Evolutionary conservation across 2,888 invertebrate species (phyloP).

Genomic region (Andricus quercusramuli): DNA sequence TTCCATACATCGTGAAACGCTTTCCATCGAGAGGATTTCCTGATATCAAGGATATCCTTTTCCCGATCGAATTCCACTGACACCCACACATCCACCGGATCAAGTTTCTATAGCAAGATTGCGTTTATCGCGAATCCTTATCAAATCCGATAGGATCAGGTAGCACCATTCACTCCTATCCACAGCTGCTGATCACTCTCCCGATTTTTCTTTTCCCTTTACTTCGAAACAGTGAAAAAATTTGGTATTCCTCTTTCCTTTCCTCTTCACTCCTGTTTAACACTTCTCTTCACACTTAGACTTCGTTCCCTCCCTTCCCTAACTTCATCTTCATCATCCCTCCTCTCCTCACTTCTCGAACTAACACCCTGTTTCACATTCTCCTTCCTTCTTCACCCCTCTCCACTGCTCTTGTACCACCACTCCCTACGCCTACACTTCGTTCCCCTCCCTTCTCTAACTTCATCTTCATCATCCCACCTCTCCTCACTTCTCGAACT

Average conservation of each 20-base stretch:
- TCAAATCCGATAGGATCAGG: conserved; percentile 23
- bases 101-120: conserved; percentile 16
- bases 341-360: too few relatives aligned
- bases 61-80: not conserved
- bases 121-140: conserved; percentile 1
- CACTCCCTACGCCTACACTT: too few relatives aligned
- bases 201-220: not conserved
- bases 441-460: too few relatives aligned
- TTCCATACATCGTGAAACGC: conserved; percentile 1
- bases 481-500: too few relatives aligned
- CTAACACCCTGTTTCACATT: too few relatives aligned
- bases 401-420: too few relatives aligned
- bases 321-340: too few relatives aligned
- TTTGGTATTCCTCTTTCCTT: not conserved
- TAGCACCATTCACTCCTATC: conserved; percentile 16
- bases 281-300: too few relatives aligned
- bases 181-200: not conserved
- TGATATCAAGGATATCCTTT: conserved; percentile 18
- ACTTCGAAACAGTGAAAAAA: not conserved
- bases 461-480: too few relatives aligned
- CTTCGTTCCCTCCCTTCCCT: too few relatives aligned
- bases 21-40: conserved; percentile 7
- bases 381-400: too few relatives aligned
- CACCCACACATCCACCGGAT: conserved; percentile 2
- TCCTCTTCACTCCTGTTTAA: too few relatives aligned